Evolutionary conservation across 2,888 invertebrate genomes (phyloP).

Genomic region (Celastrina argiolus): DNA sequence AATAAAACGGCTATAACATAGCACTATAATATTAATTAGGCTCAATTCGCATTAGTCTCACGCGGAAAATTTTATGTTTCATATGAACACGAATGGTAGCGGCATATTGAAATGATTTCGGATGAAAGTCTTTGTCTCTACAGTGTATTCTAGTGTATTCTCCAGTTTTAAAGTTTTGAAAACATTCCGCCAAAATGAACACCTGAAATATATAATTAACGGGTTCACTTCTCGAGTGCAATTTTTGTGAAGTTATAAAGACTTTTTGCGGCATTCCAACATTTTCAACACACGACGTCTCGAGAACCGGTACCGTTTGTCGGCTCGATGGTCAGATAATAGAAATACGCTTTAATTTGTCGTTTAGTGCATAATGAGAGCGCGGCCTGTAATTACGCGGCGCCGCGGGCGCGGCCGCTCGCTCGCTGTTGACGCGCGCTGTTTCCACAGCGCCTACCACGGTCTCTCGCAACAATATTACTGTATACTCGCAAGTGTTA

Average conservation of each 20-base stretch:
- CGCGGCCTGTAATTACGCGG: conserved; percentile 78
- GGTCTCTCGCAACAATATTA: conserved; percentile 44
- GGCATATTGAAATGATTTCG: background rate
- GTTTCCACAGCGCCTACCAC: conserved; percentile 51
- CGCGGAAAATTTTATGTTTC: conserved; percentile 4
- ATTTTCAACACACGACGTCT: conserved; percentile 36
- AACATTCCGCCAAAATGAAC: background rate
- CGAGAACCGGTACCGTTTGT: conserved; percentile 55
- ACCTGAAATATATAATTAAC: background rate
- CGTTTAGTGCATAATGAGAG: conserved; percentile 77
- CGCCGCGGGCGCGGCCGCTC: conserved; percentile 69
- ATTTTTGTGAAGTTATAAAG: conserved; percentile 21
- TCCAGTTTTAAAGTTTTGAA: background rate
- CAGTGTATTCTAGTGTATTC: too few species aligned
- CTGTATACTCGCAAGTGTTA: conserved; percentile 38
- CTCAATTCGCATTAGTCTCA: conserved; percentile 1
- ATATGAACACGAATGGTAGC: background rate
- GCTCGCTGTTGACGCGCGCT: conserved; percentile 75
- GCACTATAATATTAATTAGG: conserved; percentile 10
- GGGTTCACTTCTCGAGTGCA: conserved; percentile 2
- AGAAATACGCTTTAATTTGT: conserved; percentile 78
- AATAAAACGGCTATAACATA: background rate
- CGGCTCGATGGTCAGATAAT: conserved; percentile 70
- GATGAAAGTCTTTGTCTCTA: background rate
- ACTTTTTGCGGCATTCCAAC: conserved; percentile 11